Evolutionary conservation across 1,140 invertebrate genomes (phyloP), one percentile per base, ranked within the genome.

Genomic region (Musca vetustissima): DNA sequence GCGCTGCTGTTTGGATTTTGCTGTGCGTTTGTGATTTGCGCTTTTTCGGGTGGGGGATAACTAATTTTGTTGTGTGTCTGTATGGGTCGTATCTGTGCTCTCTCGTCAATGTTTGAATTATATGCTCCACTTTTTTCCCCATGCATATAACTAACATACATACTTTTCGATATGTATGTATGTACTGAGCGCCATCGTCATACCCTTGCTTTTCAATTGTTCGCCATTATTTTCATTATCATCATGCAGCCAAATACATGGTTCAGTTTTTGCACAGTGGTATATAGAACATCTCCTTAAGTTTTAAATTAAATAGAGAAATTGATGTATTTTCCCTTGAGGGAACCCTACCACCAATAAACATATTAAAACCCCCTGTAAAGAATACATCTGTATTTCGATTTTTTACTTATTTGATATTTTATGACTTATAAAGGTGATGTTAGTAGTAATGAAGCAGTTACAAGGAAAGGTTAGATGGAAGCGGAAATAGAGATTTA

Each of bases 21-120:
- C 64, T 72, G 71, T 71, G 73, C 73, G 70, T 69, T 64, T 71
- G 73, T 69, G 68, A 72, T 70, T 72, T 61, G 66, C 69, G 66
- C 70, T 70, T 68, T 68, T 65, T 55, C 67, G 70, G 17, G n/a
- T 52, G 49, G n/a, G 8, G 21, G 21, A 4, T 14, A 19, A 52
- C 21, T 52, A 19, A 19, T 19, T 52, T 6, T 43, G 59, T 32
- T 64, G 25, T 36, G 9, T n/a, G n/a, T n/a, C n/a, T n/a, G n/a
- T n/a, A n/a, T 57, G 24, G n/a, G 24, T 15, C 25, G 53, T 57
- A 22, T 19, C 19, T 13, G 22, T 53, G 11, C 13, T 24, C 32
- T 64, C 61, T 64, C 61, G 47, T 47, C 61, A 21, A 64, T 24
- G 14, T 14, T 19, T 64, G 32, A 49, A 14, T 24, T 49, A 24